Evolutionary conservation across 2,113 vertebrate genomes (phyloP), one percentile per base, ranked within the genome.

Genomic region (Triplophysa siluroides): DNA sequence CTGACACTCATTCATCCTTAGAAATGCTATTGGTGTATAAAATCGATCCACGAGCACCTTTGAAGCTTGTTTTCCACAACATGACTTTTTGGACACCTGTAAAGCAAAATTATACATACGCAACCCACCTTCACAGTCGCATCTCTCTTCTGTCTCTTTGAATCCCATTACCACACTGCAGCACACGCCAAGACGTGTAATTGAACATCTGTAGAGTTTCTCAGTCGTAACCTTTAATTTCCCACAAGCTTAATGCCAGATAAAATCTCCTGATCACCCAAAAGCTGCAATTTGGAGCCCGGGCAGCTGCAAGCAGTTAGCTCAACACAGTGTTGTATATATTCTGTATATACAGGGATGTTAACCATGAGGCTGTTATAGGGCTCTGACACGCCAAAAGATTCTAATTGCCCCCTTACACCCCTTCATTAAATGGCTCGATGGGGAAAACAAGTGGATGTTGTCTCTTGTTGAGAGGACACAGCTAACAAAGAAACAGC

Each of bases 261-360:
- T 84, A 90, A 84, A 86, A 80, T 81, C 80, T 60, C 52, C 18
- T 50, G 78, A 81, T 75, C 65, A 81, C 86, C 88, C 83, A 81
- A 85, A 77, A 88, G 81, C 90, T 91, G 83, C 90, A 93, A 93
- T 93, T 92, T 92, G 63, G 84, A 71, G 68, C 77, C 79, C 84
- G 85, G 87, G 89, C 92, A 93, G 91, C 93, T 93, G 92, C 91
- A 83, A 79, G 87, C 83, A 79, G 87, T 93, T 89, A 90, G 85
- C 58, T 91, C 88, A 84, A 88, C 89, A 86, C 87, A 83, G 81
- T 78, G 13, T 45, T 65, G 82, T 84, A 85, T 75, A 86, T 72
- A 86, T 23, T 71, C 83, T 79, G 72, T 84, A 52, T 78, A 88
- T 64, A 83, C 58, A 66, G 76, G 77, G 79, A 61, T 63, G 86